A percentile compares a stretch with the other conserved stretches of the same genome.
phyloP scores from a whole-genome alignment of 2,113 vertebrate genomes.

The Xenopus borealis region DNA sequence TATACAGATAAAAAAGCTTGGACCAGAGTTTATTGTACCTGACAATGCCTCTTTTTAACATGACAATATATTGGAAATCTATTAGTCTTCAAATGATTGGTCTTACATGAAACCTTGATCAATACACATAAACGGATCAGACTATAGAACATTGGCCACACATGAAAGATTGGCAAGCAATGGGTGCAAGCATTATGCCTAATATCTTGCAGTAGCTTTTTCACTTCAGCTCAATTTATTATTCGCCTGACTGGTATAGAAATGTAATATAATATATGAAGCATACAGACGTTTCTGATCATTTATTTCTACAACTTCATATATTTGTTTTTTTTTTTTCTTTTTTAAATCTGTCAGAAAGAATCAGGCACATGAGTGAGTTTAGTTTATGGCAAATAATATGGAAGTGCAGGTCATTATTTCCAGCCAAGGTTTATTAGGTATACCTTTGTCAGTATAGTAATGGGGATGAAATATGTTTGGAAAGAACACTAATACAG shows the following conservation, averaged over 20 bases:
- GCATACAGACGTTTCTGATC: too few species aligned
- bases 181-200: slow-evolving; percentile 77
- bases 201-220: slow-evolving; percentile 72
- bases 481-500: slow-evolving; percentile 85
- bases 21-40: too few species aligned
- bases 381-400: too few species aligned
- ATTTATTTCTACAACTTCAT: too few species aligned
- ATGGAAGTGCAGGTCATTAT: slow-evolving; percentile 78
- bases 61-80: neutral
- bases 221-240: slow-evolving; percentile 76
- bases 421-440: slow-evolving; percentile 94
- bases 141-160: slow-evolving; percentile 67
- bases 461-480: slow-evolving; percentile 82
- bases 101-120: slow-evolving; percentile 10
- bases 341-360: neutral
- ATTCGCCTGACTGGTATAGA: slow-evolving; percentile 72
- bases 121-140: slow-evolving; percentile 49
- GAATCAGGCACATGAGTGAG: slow-evolving; percentile 65
- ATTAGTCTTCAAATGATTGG: neutral
- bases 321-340: too few species aligned
- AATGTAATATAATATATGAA: slow-evolving; percentile 61
- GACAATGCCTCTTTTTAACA: too few species aligned
- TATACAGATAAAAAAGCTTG: too few species aligned
- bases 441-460: slow-evolving; percentile 91
- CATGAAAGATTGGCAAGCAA: slow-evolving; percentile 69